A percentile compares a stretch with the other conserved stretches of the same genome.
Evolutionary conservation across 2,797 vertebrate species (phyloP).

Genomic region (Chaenodraco wilsoni): DNA sequence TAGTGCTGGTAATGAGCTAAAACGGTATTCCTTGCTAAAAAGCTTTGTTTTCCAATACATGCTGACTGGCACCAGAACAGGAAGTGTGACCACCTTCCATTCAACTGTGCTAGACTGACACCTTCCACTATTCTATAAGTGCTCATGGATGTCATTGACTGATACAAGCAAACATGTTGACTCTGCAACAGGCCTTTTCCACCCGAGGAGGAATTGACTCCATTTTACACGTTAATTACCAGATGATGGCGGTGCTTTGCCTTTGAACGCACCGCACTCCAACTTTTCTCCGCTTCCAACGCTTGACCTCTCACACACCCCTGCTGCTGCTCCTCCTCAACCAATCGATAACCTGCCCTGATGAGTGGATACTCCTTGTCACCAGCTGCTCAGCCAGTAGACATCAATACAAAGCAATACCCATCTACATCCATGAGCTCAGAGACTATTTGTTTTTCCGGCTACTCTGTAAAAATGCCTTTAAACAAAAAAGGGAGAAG

Average conservation of each 20-base stretch:
- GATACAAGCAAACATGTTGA: constrained; percentile 20
- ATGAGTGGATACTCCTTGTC: constrained; percentile 83
- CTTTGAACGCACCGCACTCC: constrained; percentile 43
- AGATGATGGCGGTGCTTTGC: constrained; percentile 27
- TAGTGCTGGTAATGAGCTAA: not conserved
- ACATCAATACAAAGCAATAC: constrained; percentile 91
- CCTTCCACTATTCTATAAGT: constrained; percentile 11
- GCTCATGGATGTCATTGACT: constrained; percentile 1
- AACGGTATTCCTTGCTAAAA: no score
- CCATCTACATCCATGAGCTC: constrained; percentile 79
- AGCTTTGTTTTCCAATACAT: constrained; percentile 7
- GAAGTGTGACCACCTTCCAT: not conserved
- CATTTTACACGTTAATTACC: constrained; percentile 53
- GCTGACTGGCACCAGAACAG: not conserved
- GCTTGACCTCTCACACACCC: constrained; percentile 53
- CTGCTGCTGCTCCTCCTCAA: constrained; percentile 31
- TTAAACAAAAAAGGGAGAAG: constrained; percentile 35
- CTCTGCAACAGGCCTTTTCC: constrained; percentile 16
- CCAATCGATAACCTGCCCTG: constrained; percentile 73
- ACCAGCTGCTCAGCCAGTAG: constrained; percentile 75
- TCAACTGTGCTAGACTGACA: not conserved
- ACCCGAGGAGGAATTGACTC: constrained; percentile 30
- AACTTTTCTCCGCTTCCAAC: constrained; percentile 14
- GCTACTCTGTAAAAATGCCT: constrained; percentile 80
- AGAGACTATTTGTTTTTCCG: constrained; percentile 74